Base-by-base conservation (phyloP, 2,888 invertebrate genomes). In the Erebia aethiops region DNA sequence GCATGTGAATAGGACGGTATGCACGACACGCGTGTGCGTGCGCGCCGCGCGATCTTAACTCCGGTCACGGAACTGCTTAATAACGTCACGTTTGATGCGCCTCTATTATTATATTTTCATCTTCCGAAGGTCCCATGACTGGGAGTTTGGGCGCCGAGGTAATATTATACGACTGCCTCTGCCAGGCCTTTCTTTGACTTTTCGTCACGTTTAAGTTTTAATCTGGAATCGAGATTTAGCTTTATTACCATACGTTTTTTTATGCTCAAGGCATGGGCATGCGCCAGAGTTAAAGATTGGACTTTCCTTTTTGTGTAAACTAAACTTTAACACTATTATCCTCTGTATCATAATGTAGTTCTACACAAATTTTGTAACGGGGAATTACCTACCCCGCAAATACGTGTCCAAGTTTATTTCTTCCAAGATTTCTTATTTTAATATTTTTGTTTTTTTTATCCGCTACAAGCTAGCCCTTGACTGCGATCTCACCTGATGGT, bases 31-130 rank as follows among this genome's bases (percentile, higher is more conserved):
- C 84, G 82, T 82, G 81, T 87, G 91, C 89, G 91, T 89, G 87
- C 86, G 86, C 85, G 84, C 83, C 81, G 82, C 75, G 74, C 77
- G 82, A 85, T 89, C 85, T 78, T 80, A 75, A 91, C 82, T 77
- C 92, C 81, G 84, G 90, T 90, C 92, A 93, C 93, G 92, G 86
- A 87, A 84, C 81, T 85, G 85, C 86, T 89, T 93, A 92, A 93
- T 93, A 93, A 93, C 92, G 89, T 93, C 93, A 93, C 93, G 93
- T 93, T 92, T 93, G 92, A 93, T 93, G 91, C 88, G 89, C 89
- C 91, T 91, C 92, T 90, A 92, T 92, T 93, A 92, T 92, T 93
- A 92, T 92, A 92, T 92, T 93, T 90, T 91, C 91, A 90, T 91
- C 91, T 91, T 85, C 90, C 84, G 85, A 78, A 81, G 85, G 90